A percentile compares a stretch with the other conserved stretches of the same genome.
Conservation (phyloP, 2,888 invertebrate genomes). For the Hedychridium roseum region DNA sequence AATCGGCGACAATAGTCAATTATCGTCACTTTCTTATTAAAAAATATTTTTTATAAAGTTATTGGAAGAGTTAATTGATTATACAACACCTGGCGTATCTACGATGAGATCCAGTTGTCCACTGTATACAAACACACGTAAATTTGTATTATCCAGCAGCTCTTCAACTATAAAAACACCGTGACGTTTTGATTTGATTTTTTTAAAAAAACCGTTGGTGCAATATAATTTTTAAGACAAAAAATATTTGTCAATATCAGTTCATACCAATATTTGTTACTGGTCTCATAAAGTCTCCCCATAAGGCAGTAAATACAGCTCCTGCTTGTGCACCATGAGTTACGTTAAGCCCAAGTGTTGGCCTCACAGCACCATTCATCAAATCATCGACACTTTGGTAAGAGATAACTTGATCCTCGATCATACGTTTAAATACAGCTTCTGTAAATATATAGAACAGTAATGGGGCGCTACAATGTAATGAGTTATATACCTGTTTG, state of each 20-base stretch:
- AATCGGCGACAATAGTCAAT: too few species aligned
- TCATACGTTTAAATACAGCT: too few species aligned
- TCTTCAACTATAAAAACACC: constrained; percentile 67
- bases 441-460: too few species aligned
- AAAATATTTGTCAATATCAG: constrained; percentile 4
- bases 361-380: constrained; percentile 78
- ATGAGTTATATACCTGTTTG: too few species aligned
- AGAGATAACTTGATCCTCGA: too few species aligned
- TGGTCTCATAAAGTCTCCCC: constrained; percentile 83
- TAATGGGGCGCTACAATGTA: too few species aligned
- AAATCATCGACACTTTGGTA: constrained; percentile 57
- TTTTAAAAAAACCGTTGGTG: background rate
- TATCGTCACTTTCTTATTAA: too few species aligned
- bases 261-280: constrained; percentile 72
- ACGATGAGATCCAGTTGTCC: constrained; percentile 88
- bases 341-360: constrained; percentile 69
- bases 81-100: constrained; percentile 83
- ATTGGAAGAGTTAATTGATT: too few species aligned
- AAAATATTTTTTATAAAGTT: too few species aligned
- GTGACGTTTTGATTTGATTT: background rate
- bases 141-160: constrained; percentile 73
- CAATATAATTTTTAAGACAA: too few species aligned
- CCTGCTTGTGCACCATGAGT: constrained; percentile 72
- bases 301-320: constrained; percentile 69
- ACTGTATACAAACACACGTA: constrained; percentile 76